Percentiles rank a stretch among this genome's conserved stretches.
These are phyloP conservation scores for Lissonota sp. DNA, from an alignment of 2,888 invertebrate species.

Conservation along the genomic window DNA sequence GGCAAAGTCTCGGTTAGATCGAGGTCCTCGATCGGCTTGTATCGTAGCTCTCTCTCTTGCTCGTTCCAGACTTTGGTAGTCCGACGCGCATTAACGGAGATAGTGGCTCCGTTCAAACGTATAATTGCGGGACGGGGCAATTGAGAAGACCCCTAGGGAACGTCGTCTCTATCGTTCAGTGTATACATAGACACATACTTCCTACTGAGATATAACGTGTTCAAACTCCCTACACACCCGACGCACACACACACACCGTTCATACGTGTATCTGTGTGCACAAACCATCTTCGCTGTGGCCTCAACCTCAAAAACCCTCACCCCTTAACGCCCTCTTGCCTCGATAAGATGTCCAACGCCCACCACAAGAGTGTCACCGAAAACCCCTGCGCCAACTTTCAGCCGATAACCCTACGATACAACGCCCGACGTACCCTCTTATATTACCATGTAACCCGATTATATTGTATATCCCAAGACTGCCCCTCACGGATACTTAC, in stretches of 20 bases:
- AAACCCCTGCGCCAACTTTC: slow-evolving; percentile 49
- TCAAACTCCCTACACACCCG: slow-evolving; percentile 22
- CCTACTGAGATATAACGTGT: no score
- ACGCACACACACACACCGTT: slow-evolving; percentile 2
- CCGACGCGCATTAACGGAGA: slow-evolving; percentile 81
- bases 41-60: slow-evolving; percentile 41
- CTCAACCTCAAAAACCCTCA: slow-evolving; percentile 70
- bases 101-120: slow-evolving; percentile 82
- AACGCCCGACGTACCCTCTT: slow-evolving; percentile 69
- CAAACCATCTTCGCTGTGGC: slow-evolving; percentile 62
- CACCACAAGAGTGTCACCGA: slow-evolving; percentile 60
- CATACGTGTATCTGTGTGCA: background rate
- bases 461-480: slow-evolving; percentile 37
- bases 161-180: slow-evolving; percentile 66
- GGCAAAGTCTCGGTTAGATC: slow-evolving; percentile 31
- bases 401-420: slow-evolving; percentile 75
- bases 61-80: slow-evolving; percentile 68
- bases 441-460: slow-evolving; percentile 48
- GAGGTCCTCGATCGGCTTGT: slow-evolving; percentile 46
- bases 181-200: no score
- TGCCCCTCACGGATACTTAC: slow-evolving; percentile 35
- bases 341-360: slow-evolving; percentile 74
- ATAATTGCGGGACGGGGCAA: slow-evolving; percentile 82
- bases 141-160: slow-evolving; percentile 80
- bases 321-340: slow-evolving; percentile 64